phyloP scores from a whole-genome alignment of 2,888 invertebrate species.

The Eulithis testata region DNA sequence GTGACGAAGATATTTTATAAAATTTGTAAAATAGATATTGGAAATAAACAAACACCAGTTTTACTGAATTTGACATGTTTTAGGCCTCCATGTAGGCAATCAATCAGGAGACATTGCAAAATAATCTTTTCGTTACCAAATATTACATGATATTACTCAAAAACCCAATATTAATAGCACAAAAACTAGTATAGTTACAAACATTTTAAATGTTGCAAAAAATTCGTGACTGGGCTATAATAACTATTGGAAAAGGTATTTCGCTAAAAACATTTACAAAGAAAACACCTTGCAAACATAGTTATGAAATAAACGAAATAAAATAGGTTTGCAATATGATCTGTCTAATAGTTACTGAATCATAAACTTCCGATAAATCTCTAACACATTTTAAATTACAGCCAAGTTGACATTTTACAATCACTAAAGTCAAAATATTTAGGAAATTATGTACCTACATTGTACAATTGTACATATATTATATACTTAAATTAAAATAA shows the following conservation, averaged over 20 bases:
- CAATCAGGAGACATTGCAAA: conserved; percentile 19
- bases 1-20: too few species aligned
- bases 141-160: conserved; percentile 8
- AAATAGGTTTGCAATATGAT: not conserved
- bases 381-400: too few species aligned
- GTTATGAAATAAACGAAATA: not conserved
- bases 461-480: too few species aligned
- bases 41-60: not conserved
- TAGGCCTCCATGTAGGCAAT: too few species aligned
- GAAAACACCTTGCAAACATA: not conserved
- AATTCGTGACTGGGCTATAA: conserved; percentile 43
- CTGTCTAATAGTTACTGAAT: too few species aligned
- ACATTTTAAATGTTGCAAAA: conserved; percentile 39
- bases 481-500: too few species aligned
- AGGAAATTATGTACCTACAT: too few species aligned
- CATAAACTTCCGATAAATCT: too few species aligned
- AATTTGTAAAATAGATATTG: too few species aligned
- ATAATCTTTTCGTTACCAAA: conserved; percentile 2
- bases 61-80: conserved; percentile 1
- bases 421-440: too few species aligned
- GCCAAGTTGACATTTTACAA: too few species aligned
- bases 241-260: conserved; percentile 43
- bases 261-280: conserved; percentile 13
- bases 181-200: conserved; percentile 39
- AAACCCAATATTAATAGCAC: conserved; percentile 30